These are phyloP conservation scores for Ophioninae sp. DNA, from an alignment of 2,888 invertebrate species.

Conservation along the genomic window DNA sequence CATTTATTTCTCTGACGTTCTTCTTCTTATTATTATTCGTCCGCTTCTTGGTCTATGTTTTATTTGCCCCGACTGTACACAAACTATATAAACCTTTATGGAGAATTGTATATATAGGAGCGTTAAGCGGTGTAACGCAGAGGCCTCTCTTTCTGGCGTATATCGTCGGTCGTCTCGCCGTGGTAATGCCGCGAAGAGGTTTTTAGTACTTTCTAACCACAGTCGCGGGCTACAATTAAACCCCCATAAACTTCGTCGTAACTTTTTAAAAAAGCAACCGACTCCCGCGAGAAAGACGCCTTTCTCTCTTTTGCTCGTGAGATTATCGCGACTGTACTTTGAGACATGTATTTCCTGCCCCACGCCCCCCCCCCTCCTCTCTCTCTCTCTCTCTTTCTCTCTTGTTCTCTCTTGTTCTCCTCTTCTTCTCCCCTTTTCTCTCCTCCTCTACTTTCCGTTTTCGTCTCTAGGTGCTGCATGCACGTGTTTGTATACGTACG, in stretches of 20 bases:
- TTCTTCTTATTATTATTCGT: slow-evolving; percentile 62
- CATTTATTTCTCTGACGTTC: slow-evolving; percentile 37
- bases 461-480: slow-evolving; percentile 5
- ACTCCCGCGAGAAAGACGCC: slow-evolving; percentile 60
- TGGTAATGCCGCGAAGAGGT: slow-evolving; percentile 67
- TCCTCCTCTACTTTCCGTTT: slow-evolving; percentile 21
- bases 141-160: slow-evolving; percentile 49
- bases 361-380: slow-evolving; percentile 36
- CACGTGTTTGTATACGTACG: background rate
- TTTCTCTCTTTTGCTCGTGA: slow-evolving; percentile 64
- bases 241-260: slow-evolving; percentile 78
- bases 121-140: slow-evolving; percentile 58
- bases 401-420: slow-evolving; percentile 3
- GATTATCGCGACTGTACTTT: slow-evolving; percentile 47
- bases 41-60: slow-evolving; percentile 50
- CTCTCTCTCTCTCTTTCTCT: slow-evolving; percentile 35
- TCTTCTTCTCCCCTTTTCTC: slow-evolving; percentile 7
- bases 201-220: slow-evolving; percentile 80
- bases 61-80: slow-evolving; percentile 40
- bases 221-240: slow-evolving; percentile 79
- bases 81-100: slow-evolving; percentile 53
- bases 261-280: slow-evolving; percentile 70
- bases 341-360: slow-evolving; percentile 37
- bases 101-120: slow-evolving; percentile 49
- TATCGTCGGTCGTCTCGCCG: slow-evolving; percentile 40